Percentiles rank a stretch among this genome's conserved stretches.
These are phyloP conservation scores for Lasiommata megera DNA, from an alignment of 2,888 invertebrate species.

Conservation along the genomic window DNA sequence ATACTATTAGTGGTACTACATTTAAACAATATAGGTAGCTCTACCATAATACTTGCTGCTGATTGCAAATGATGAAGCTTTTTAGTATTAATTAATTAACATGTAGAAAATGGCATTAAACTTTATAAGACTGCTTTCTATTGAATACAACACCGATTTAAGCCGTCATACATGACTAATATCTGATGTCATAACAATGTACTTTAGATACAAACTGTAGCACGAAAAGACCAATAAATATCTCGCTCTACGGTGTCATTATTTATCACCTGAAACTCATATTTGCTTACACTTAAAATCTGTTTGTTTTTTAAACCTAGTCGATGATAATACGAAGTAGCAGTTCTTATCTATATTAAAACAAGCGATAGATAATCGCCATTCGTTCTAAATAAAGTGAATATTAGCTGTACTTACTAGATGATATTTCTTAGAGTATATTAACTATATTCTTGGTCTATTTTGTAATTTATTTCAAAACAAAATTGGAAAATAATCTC, in stretches of 20 bases:
- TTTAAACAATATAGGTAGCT: too few species aligned
- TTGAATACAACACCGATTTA: conserved; percentile 8
- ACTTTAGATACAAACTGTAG: conserved; percentile 1
- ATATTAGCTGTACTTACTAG: conserved; percentile 17
- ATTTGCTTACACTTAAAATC: conserved; percentile 5
- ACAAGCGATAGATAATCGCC: conserved; percentile 13
- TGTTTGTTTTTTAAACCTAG: conserved; percentile 6
- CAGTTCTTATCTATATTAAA: conserved; percentile 22
- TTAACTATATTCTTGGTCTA: neutral
- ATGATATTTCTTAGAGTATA: neutral
- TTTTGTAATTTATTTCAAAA: conserved; percentile 10
- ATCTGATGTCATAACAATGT: conserved; percentile 53
- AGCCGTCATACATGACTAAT: conserved; percentile 48
- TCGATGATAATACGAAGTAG: conserved; percentile 22
- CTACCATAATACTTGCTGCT: too few species aligned
- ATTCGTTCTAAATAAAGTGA: conserved; percentile 1
- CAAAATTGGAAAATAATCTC: conserved; percentile 6
- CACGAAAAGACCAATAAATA: neutral
- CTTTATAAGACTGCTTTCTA: conserved; percentile 11
- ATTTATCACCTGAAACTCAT: conserved; percentile 1
- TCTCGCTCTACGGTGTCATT: neutral
- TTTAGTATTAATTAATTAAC: conserved; percentile 1
- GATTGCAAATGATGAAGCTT: too few species aligned
- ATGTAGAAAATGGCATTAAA: conserved; percentile 3
- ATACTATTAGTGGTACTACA: too few species aligned